Evolutionary conservation across 2,113 vertebrate genomes (phyloP).

Genomic region (Vulpes lagopus): DNA sequence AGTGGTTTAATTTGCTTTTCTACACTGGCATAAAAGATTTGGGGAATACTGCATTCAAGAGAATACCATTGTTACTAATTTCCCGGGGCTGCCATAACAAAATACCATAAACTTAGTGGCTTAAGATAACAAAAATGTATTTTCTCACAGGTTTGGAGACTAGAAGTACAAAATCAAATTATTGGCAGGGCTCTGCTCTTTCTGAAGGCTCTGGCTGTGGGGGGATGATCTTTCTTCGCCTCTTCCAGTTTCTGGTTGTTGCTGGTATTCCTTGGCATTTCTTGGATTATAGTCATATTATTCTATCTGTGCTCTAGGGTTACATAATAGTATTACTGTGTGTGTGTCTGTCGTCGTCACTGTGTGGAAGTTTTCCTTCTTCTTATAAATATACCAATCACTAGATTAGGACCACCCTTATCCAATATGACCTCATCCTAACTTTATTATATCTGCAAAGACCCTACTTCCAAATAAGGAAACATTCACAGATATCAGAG

Average conservation of each 20-base stretch:
- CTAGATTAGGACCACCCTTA: background rate
- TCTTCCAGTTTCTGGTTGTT: background rate
- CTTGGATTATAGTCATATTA: background rate
- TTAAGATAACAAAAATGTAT: background rate
- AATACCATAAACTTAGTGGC: background rate
- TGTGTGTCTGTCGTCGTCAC: background rate
- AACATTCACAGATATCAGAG: background rate
- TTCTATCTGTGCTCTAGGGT: background rate
- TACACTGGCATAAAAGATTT: background rate
- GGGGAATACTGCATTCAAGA: background rate
- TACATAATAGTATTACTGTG: background rate
- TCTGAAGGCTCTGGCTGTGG: background rate
- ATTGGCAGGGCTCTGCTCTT: background rate
- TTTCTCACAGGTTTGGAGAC: background rate
- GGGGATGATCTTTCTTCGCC: fast-evolving
- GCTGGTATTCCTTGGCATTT: background rate
- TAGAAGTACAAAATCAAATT: background rate
- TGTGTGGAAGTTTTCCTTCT: background rate
- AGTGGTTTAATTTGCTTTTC: background rate
- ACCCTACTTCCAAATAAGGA: background rate
- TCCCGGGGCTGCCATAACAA: background rate
- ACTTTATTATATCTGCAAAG: background rate
- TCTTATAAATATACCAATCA: background rate
- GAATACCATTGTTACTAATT: background rate
- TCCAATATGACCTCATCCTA: background rate